These are phyloP conservation scores for Mus minutoides DNA, from an alignment of 2,797 vertebrate genomes.

Conservation along the genomic window DNA sequence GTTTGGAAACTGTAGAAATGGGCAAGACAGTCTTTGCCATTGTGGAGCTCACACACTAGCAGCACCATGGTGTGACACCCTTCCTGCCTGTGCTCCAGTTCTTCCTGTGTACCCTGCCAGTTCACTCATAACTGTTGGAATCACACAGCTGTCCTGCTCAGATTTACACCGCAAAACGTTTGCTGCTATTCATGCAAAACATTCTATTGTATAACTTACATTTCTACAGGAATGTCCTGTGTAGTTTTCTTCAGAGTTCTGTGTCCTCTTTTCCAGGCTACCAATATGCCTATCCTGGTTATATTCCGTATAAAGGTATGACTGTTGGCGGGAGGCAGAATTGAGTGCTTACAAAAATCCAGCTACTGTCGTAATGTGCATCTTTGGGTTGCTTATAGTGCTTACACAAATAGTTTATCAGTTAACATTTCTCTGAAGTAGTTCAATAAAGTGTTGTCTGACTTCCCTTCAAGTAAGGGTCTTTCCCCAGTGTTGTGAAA, in stretches of 20 bases:
- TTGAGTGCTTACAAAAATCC: slow-evolving; percentile 46
- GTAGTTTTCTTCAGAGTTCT: slow-evolving; percentile 3
- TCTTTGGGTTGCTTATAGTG: not conserved
- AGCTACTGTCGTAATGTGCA: not conserved
- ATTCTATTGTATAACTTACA: not conserved
- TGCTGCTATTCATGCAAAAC: not conserved
- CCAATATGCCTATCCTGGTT: not conserved
- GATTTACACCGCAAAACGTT: not conserved
- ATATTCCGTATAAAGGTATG: not conserved
- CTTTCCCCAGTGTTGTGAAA: slow-evolving; percentile 40
- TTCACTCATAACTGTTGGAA: slow-evolving; percentile 30
- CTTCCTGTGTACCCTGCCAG: not conserved
- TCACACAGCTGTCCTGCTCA: not conserved
- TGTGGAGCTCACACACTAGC: not conserved
- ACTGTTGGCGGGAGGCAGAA: not conserved
- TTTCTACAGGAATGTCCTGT: slow-evolving; percentile 12
- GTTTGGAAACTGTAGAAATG: slow-evolving; percentile 43
- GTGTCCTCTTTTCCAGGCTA: not conserved
- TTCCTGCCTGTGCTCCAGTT: not conserved
- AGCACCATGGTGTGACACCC: not conserved
- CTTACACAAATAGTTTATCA: not conserved
- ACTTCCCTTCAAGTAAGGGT: not conserved
- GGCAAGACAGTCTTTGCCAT: not conserved
- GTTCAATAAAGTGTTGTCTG: slow-evolving; percentile 36
- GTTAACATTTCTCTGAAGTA: not conserved